Evolutionary conservation across 1,140 invertebrate genomes (phyloP).

Genomic region (Frieseomelitta varia): DNA sequence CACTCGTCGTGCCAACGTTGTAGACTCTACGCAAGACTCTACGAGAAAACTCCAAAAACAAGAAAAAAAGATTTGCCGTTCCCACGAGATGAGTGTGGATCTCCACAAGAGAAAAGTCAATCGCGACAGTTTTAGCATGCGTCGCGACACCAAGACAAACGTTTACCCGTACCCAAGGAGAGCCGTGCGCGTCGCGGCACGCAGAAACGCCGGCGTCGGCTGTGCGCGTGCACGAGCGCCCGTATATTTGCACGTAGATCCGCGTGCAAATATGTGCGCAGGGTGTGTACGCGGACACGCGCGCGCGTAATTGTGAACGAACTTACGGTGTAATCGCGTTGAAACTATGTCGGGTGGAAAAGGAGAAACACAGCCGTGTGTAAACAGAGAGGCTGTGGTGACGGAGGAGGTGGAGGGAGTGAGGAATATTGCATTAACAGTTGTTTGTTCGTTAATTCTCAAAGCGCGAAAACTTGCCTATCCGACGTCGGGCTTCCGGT

Average conservation of each 20-base stretch:
- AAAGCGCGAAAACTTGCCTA: slow-evolving; percentile 24
- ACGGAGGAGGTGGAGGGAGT: too few species aligned
- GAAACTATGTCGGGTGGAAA: slow-evolving; percentile 5
- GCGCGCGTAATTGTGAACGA: slow-evolving; percentile 12
- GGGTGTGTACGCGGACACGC: slow-evolving; percentile 6
- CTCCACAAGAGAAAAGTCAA: background rate
- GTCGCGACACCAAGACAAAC: slow-evolving; percentile 2
- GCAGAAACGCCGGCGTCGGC: slow-evolving; percentile 20
- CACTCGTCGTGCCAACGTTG: background rate
- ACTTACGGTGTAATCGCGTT: slow-evolving; percentile 26
- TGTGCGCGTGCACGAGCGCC: background rate
- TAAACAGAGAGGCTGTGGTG: background rate
- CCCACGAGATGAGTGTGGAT: background rate
- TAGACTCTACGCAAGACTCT: background rate
- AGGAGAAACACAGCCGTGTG: background rate
- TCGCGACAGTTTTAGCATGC: background rate
- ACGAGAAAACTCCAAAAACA: background rate
- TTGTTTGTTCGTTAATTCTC: slow-evolving; percentile 24
- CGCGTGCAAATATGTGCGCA: slow-evolving; percentile 30
- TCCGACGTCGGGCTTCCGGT: background rate
- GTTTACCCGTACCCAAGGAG: background rate
- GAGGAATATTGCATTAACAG: slow-evolving; percentile 17
- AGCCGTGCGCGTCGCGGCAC: background rate
- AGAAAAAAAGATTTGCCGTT: background rate
- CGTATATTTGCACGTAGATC: slow-evolving; percentile 28